Percentiles rank a stretch among this genome's conserved stretches.
Conservation (phyloP, 2,797 vertebrate species). For the Choloepus didactylus region DNA sequence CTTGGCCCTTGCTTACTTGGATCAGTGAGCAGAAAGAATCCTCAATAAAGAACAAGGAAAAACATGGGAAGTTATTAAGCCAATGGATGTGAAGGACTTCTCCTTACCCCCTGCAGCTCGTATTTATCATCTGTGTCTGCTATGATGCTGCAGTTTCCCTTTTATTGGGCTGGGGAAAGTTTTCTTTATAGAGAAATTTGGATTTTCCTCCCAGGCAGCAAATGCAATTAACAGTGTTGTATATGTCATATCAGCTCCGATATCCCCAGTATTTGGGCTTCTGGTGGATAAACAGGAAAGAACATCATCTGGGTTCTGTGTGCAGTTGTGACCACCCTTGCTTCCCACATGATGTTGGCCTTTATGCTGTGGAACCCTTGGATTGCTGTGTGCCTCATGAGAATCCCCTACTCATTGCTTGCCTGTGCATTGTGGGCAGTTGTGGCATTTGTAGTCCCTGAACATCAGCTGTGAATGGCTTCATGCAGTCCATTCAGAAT, state of each 20-base stretch:
- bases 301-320: too few relatives aligned
- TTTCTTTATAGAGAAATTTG: conserved; percentile 98
- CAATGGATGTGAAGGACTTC: conserved; percentile 97
- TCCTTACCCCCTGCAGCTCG: conserved; percentile 94
- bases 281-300: too few relatives aligned
- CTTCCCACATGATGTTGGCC: conserved; percentile 95
- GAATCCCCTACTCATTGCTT: conserved; percentile 95
- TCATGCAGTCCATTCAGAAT: conserved; percentile 99
- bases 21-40: conserved; percentile 95
- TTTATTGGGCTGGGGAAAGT: conserved; percentile 98
- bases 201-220: conserved; percentile 93
- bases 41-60: conserved; percentile 94
- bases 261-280: conserved; percentile 95
- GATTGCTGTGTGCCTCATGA: conserved; percentile 97
- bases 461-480: conserved; percentile 98
- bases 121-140: conserved; percentile 96
- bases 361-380: conserved; percentile 99
- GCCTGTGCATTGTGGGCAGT: conserved; percentile 99
- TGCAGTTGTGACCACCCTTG: too few relatives aligned
- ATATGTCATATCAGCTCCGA: conserved; percentile 97
- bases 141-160: conserved; percentile 97
- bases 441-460: conserved; percentile 97
- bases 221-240: conserved; percentile 98
- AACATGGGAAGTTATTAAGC: conserved; percentile 96
- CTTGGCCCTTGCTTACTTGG: conserved; percentile 93